These are phyloP conservation scores for Cyrtorhinus lividipennis DNA, from an alignment of 1,140 invertebrate genomes.

Conservation along the genomic window DNA sequence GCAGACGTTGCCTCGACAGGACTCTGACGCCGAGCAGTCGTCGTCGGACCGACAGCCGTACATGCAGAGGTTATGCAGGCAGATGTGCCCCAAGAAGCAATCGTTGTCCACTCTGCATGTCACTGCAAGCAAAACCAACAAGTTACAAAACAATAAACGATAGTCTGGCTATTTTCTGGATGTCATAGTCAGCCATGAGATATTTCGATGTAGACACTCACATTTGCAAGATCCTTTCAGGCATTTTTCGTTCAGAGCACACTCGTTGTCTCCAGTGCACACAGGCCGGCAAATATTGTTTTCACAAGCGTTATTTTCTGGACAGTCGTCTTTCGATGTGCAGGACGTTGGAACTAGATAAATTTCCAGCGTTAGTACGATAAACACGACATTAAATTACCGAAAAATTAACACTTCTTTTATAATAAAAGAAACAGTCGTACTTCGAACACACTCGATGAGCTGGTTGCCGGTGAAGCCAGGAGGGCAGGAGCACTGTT, in stretches of 20 bases:
- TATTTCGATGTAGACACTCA: constrained; percentile 39
- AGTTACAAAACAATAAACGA: constrained; percentile 18
- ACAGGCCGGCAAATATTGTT: constrained; percentile 61
- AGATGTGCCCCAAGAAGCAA: constrained; percentile 81
- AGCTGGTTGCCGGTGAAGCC: constrained; percentile 75
- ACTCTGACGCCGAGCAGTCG: constrained; percentile 68
- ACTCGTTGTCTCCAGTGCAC: constrained; percentile 63
- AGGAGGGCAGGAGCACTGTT: constrained; percentile 64
- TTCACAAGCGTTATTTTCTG: constrained; percentile 48
- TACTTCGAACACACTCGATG: constrained; percentile 69
- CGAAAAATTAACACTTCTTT: too few species aligned
- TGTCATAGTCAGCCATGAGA: constrained; percentile 15
- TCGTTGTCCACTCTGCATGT: constrained; percentile 81
- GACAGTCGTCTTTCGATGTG: constrained; percentile 49
- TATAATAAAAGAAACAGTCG: constrained; percentile 28
- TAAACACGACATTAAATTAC: not conserved
- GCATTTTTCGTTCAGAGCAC: constrained; percentile 84
- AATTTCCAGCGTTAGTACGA: constrained; percentile 15
- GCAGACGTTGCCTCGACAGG: constrained; percentile 64
- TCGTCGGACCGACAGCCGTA: constrained; percentile 73
- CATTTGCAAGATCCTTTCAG: constrained; percentile 59
- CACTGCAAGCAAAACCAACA: constrained; percentile 35
- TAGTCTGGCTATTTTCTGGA: constrained; percentile 15
- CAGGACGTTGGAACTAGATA: constrained; percentile 61
- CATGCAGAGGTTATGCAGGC: constrained; percentile 65